A percentile compares a stretch with the other conserved stretches of the same genome.
Evolutionary conservation across 2,113 vertebrate genomes (phyloP).

Genomic region (Lophochroa leadbeateri): DNA sequence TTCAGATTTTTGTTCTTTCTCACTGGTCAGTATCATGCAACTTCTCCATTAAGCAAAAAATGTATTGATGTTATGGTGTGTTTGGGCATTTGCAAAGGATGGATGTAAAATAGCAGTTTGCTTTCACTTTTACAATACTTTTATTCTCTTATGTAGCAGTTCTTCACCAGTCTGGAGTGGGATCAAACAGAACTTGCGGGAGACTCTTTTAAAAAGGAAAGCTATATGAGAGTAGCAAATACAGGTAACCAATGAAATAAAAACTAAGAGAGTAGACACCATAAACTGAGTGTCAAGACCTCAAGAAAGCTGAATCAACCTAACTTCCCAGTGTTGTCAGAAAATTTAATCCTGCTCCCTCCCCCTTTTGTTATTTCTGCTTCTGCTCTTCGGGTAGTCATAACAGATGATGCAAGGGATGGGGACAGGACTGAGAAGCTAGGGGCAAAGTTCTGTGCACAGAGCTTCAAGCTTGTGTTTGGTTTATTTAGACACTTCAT

Average conservation of each 20-base stretch:
- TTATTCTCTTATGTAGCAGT: background rate
- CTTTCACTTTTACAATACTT: background rate
- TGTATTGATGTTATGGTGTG: no score
- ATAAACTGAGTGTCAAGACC: background rate
- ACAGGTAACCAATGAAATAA: background rate
- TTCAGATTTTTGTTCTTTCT: background rate
- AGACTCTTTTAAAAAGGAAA: background rate
- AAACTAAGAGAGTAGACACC: background rate
- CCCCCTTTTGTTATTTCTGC: background rate
- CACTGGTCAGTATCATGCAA: background rate
- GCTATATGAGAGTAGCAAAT: background rate
- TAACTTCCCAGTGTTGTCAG: background rate
- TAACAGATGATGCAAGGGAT: background rate
- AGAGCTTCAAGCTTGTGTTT: background rate
- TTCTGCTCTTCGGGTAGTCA: background rate
- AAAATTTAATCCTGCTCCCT: background rate
- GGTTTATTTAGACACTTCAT: background rate
- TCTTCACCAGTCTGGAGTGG: background rate
- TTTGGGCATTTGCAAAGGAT: background rate
- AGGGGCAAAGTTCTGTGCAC: background rate
- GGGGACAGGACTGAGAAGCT: background rate
- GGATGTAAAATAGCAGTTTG: background rate
- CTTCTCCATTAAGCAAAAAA: background rate
- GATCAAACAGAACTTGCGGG: background rate
- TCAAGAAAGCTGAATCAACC: background rate